Base-by-base conservation (phyloP, 2,888 invertebrate genomes). In the Acronicta alni region DNA sequence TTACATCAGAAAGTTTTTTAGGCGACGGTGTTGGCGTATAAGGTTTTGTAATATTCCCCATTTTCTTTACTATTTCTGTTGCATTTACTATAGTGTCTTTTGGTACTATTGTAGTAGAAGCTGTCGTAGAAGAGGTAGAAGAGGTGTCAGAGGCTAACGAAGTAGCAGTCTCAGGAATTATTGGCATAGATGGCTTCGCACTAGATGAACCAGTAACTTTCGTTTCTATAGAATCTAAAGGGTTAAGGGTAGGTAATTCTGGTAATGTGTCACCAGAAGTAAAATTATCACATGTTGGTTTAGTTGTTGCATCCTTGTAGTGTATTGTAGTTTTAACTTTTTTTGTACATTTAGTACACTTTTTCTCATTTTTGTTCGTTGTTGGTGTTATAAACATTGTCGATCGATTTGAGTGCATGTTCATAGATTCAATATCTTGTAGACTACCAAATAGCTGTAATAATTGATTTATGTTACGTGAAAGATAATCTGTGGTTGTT, bases 401-500 rank as follows among this genome's bases (percentile, higher is more conserved):
- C 1, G 65, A 68, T 42, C 55, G 26, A n/a, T 60, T 58, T 0
- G 49, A 23, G 17, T 49, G 43, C 10, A 47, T 20, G 55, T 44
- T 76, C 58, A 17, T 71, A 17, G 47, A 54, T 57, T 76, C 63
- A n/a, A 70, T 44, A 2, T 72, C 72, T 39, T 75, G 60, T 0
- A 75, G 20, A 38, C 66, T 77, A 6, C 72, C 74, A 16, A 84
- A 66, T 49, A 86, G 57, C 55, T 79, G 80, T 12, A 83, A 67
- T 0, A 86, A 69, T 44, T 83, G 75, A 42, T 82, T 75, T 15
- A 86, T 79, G 51, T 83, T 75, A 16, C 68, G 26, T 20, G 56
- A 75, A 32, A 80, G 18, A 12, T 14, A 44, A 8, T 72, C 72
- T 18, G 57, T 56, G 0, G 60, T 54, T 7, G 44, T 18, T n/a